Evolutionary conservation across 2,888 invertebrate species (phyloP).

Genomic region (Nesidiocoris tenuis): DNA sequence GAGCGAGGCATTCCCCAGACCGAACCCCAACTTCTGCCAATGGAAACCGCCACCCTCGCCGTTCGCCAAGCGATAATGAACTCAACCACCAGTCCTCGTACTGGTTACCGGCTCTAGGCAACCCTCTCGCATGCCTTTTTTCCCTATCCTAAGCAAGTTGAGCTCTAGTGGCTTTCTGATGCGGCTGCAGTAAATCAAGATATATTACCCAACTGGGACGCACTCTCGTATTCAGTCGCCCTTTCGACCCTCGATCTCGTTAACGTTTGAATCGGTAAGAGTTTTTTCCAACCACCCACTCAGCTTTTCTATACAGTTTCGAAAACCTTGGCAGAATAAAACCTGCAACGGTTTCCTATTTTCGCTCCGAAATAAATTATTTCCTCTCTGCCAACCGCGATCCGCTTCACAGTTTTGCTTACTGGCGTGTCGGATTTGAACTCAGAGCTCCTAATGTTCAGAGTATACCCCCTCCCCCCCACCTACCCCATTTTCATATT

Average conservation of each 20-base stretch:
- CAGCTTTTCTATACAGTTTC: neutral
- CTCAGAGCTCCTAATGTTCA: too few species aligned
- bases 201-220: slow-evolving; percentile 37
- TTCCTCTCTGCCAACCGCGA: too few species aligned
- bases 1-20: neutral
- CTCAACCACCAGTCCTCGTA: neutral
- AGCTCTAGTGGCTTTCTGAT: neutral
- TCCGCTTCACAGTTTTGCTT: too few species aligned
- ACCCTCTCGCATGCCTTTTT: neutral
- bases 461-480: too few species aligned
- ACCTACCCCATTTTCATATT: too few species aligned
- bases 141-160: neutral
- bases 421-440: too few species aligned
- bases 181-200: slow-evolving; percentile 29
- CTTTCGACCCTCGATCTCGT: slow-evolving; percentile 40
- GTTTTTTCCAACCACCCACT: neutral
- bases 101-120: neutral
- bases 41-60: neutral
- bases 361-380: neutral
- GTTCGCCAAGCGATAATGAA: neutral
- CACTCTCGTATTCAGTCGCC: slow-evolving; percentile 26
- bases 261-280: slow-evolving; percentile 36
- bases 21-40: neutral
- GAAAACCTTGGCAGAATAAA: neutral
- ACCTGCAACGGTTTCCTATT: neutral